A percentile compares a stretch with the other conserved stretches of the same genome.
Conservation (phyloP, 1,140 invertebrate species). For the Heliconius nattereri region DNA sequence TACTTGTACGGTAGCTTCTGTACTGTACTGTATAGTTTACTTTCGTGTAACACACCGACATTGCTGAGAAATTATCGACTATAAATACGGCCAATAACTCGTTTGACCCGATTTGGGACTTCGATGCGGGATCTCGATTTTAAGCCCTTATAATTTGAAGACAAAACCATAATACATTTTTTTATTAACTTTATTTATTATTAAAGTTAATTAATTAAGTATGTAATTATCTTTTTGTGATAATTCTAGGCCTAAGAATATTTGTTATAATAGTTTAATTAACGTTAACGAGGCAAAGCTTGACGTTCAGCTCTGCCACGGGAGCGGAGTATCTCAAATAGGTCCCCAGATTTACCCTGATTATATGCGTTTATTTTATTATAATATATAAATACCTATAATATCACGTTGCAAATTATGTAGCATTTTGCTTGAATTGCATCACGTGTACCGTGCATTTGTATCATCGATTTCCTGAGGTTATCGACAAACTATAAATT, state of each 20-base stretch:
- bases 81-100: conserved; percentile 3
- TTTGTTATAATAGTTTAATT: too few species aligned
- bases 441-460: conserved; percentile 1
- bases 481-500: neutral
- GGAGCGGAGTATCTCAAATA: too few species aligned
- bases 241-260: too few species aligned
- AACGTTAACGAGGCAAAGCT: too few species aligned
- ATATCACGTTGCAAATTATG: neutral
- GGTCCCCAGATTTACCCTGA: too few species aligned
- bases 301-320: too few species aligned
- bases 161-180: neutral
- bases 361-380: too few species aligned
- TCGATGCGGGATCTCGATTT: neutral
- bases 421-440: neutral
- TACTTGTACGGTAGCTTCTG: neutral
- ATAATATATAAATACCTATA: too few species aligned
- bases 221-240: too few species aligned
- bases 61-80: neutral
- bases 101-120: neutral
- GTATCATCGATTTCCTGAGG: neutral
- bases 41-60: neutral
- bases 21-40: neutral
- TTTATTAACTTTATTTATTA: too few species aligned
- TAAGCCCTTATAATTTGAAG: too few species aligned
- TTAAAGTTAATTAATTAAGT: too few species aligned